Conservation (phyloP, 2,888 invertebrate species). For the Limnephilus rhombicus region DNA sequence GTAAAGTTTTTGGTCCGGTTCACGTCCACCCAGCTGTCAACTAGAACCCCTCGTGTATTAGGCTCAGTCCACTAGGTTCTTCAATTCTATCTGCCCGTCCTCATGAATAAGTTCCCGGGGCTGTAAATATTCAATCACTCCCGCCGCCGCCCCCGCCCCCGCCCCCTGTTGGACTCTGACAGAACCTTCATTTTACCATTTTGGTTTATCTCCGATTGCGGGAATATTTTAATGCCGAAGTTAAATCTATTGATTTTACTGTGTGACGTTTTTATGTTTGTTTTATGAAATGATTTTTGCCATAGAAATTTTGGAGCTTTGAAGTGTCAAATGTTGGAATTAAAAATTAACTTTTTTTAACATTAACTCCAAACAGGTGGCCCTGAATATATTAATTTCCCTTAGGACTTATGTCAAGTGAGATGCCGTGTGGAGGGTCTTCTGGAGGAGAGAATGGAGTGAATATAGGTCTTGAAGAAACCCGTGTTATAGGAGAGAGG, state of each 20-base stretch:
- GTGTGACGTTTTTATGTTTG: not conserved
- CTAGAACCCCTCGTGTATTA: conserved; percentile 11
- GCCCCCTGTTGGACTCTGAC: not conserved
- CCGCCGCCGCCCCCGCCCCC: not conserved
- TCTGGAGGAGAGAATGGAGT: no score
- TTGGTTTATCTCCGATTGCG: not conserved
- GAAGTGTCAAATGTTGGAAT: no score
- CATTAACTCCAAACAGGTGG: no score
- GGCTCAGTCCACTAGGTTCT: not conserved
- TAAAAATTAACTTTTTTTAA: no score
- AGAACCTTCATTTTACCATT: not conserved
- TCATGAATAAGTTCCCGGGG: conserved; percentile 14
- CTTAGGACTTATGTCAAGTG: no score
- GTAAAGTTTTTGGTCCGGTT: not conserved
- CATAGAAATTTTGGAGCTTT: no score
- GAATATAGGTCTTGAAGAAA: no score
- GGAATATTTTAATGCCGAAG: not conserved
- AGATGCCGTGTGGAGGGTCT: no score
- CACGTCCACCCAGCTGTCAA: conserved; percentile 4
- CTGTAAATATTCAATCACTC: conserved; percentile 18
- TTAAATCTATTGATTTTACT: not conserved
- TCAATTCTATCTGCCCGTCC: conserved; percentile 23
- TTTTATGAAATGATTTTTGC: not conserved
- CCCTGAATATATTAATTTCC: no score
- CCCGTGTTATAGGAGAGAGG: no score